Evolutionary conservation across 2,888 invertebrate species (phyloP).

Genomic region (Antitype chi): DNA sequence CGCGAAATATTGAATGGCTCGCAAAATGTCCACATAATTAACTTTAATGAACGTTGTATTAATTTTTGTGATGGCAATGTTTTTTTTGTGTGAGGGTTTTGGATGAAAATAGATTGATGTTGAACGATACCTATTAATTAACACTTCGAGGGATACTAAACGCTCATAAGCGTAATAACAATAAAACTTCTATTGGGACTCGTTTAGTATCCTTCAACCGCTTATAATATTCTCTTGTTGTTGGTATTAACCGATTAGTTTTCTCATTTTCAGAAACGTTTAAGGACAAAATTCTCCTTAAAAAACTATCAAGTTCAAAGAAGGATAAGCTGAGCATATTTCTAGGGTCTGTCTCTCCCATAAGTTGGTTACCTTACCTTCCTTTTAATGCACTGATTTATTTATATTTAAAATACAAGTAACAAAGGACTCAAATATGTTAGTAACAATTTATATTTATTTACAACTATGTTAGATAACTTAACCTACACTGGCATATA

Average conservation of each 20-base stretch:
- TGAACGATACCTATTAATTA: neutral
- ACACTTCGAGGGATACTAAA: neutral
- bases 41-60: constrained; percentile 43
- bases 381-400: too few relatives aligned
- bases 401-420: too few relatives aligned
- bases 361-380: neutral
- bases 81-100: neutral
- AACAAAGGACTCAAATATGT: too few relatives aligned
- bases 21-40: constrained; percentile 40
- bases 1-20: constrained; percentile 59
- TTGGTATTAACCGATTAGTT: neutral
- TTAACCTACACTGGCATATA: too few relatives aligned
- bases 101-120: neutral
- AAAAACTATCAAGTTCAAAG: neutral
- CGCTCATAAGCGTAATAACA: neutral
- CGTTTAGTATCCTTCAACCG: neutral
- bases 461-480: too few relatives aligned
- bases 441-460: too few relatives aligned
- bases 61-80: constrained; percentile 1
- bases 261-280: neutral
- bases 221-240: neutral
- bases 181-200: neutral
- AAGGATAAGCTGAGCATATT: neutral
- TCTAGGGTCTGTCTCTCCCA: neutral
- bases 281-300: too few relatives aligned